Percentiles rank a stretch among this genome's conserved stretches.
Conservation (phyloP, 2,797 vertebrate species). For the Diplodus sargus region DNA sequence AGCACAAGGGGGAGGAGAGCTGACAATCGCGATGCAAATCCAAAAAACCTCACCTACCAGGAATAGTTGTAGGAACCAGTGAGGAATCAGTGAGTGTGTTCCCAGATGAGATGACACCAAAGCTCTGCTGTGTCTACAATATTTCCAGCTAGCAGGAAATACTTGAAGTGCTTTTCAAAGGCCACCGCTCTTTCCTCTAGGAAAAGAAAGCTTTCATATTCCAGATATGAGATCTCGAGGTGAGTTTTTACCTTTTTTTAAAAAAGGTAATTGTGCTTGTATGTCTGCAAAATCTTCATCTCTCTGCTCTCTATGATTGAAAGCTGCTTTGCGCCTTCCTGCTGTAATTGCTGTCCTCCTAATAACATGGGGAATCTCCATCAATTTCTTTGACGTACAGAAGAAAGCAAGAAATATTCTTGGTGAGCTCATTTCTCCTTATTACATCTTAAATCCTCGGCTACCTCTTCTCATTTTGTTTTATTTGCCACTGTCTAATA, state of each 20-base stretch:
- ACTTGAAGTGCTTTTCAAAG: conserved; percentile 30
- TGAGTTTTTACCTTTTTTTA: conserved; percentile 58
- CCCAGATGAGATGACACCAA: conserved; percentile 33
- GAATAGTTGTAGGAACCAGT: not conserved
- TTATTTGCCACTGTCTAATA: not conserved
- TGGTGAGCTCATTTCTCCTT: conserved; percentile 52
- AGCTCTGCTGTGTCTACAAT: conserved; percentile 13
- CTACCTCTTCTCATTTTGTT: not conserved
- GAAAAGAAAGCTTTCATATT: not conserved
- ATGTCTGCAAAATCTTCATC: conserved; percentile 12
- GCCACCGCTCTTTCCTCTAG: conserved; percentile 8
- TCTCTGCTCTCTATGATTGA: conserved; percentile 29
- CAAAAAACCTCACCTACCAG: not conserved
- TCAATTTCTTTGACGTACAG: conserved; percentile 25
- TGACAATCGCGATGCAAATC: not conserved
- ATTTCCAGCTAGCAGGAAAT: conserved; percentile 20
- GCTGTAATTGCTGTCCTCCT: conserved; percentile 50
- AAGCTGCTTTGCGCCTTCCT: conserved; percentile 54
- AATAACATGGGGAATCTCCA: conserved; percentile 51
- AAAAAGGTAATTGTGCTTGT: not conserved
- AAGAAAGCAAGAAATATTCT: conserved; percentile 18
- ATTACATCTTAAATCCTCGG: conserved; percentile 7
- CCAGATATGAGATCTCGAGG: conserved; percentile 74
- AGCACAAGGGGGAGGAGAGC: conserved; percentile 16
- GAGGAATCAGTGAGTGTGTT: conserved; percentile 1